These are phyloP conservation scores for Drosophila putrida DNA, from an alignment of 2,888 invertebrate genomes.

Conservation along the genomic window DNA sequence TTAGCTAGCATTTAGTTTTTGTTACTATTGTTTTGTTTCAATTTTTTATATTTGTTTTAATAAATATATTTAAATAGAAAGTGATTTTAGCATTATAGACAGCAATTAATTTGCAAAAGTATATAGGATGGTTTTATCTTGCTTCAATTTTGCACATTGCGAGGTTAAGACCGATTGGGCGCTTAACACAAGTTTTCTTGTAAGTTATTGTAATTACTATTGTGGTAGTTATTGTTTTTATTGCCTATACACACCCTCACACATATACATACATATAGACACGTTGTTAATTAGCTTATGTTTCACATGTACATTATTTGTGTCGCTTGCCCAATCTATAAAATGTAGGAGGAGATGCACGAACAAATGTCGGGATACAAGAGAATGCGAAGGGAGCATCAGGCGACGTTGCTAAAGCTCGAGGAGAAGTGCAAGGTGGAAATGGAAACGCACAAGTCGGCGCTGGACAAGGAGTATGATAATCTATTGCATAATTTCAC, in stretches of 20 bases:
- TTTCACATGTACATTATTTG: constrained; percentile 47
- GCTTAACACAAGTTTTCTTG: constrained; percentile 48
- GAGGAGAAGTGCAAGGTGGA: constrained; percentile 98
- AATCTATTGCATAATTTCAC: constrained; percentile 95
- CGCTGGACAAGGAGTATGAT: constrained; percentile 98
- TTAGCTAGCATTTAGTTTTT: constrained; percentile 27
- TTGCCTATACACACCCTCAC: constrained; percentile 12
- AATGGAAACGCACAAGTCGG: constrained; percentile 98
- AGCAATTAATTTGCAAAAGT: background rate
- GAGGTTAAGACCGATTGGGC: constrained; percentile 65
- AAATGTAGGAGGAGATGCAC: constrained; percentile 94
- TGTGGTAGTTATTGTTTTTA: constrained; percentile 9
- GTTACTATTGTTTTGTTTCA: constrained; percentile 1
- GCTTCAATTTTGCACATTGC: constrained; percentile 37
- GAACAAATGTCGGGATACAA: constrained; percentile 99
- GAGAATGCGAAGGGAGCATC: constrained; percentile 98
- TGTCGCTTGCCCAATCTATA: constrained; percentile 31
- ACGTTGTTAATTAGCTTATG: constrained; percentile 45
- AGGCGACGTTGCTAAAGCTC: constrained; percentile 96
- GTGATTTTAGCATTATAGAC: background rate
- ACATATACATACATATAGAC: constrained; percentile 16
- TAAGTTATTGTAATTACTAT: constrained; percentile 52
- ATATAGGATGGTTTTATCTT: constrained; percentile 42
- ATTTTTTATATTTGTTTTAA: no score
- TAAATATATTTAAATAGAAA: constrained; percentile 1